Conservation (phyloP, 2,888 invertebrate genomes). For the Caenorhabditis imperialis region DNA sequence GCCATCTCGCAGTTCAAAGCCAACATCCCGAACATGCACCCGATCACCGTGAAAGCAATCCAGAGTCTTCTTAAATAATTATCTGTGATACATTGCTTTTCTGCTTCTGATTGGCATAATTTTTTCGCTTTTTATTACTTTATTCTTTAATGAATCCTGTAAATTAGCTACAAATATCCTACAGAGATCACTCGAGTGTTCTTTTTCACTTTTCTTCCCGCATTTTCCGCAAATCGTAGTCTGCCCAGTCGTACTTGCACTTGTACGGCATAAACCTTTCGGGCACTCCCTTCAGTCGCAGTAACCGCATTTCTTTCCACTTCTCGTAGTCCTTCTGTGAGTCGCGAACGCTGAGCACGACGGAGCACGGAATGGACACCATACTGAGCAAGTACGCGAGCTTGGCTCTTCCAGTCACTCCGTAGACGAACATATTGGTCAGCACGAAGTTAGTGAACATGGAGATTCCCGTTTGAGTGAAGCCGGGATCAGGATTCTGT, state of each 20-base stretch:
- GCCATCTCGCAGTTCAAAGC: constrained; percentile 70
- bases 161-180: constrained; percentile 2
- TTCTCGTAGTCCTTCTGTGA: constrained; percentile 70
- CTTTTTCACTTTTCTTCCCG: constrained; percentile 16
- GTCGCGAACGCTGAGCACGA: constrained; percentile 61
- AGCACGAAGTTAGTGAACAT: constrained; percentile 64
- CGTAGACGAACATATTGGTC: constrained; percentile 71
- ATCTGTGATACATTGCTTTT: background rate
- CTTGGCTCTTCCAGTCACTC: constrained; percentile 66
- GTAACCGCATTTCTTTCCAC: constrained; percentile 68
- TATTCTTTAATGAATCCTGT: constrained; percentile 1
- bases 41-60: constrained; percentile 72
- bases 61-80: constrained; percentile 55
- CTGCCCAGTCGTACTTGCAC: constrained; percentile 73
- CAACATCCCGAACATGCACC: constrained; percentile 71
- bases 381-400: constrained; percentile 61
- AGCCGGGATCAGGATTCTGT: constrained; percentile 68
- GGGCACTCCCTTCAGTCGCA: constrained; percentile 67
- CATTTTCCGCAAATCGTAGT: constrained; percentile 59
- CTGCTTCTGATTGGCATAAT: constrained; percentile 15
- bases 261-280: constrained; percentile 71
- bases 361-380: constrained; percentile 65
- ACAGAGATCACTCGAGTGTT: constrained; percentile 3
- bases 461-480: constrained; percentile 65
- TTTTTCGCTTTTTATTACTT: constrained; percentile 16